Base-by-base conservation (phyloP, 2,888 invertebrate species). In the Orthosia gothica region DNA sequence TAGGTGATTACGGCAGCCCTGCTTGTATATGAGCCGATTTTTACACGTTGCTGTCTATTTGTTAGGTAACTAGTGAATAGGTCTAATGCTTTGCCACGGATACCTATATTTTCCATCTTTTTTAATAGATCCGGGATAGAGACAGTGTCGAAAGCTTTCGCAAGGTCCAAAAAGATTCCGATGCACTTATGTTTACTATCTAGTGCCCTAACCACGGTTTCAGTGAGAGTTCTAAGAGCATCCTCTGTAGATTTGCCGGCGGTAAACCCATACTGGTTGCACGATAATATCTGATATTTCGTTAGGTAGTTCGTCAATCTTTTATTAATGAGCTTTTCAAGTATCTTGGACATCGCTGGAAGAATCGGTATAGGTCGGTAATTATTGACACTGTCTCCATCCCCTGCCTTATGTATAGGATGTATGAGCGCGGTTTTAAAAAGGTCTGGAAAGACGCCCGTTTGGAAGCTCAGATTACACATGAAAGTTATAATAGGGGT, bases 361-460 rank as follows among this genome's bases (percentile, higher is more conserved):
- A 26, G 26, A 3, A 26, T 4, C 26, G 26, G 4, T 55, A 20
- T 16, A 26, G 57, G 26, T 26, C 57, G 23, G 57, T 57, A 57
- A 9, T 57, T 57, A 15, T 57, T 26, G 26, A 57, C 57, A 57
- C 57, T 57, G 57, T 57, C 57, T 57, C 57, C 16, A 57, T 57
- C 18, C 1, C 57, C 57, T 7, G 57, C 5, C 57, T 57, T 57
- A 57, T 18, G 18, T 26, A 57, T 26, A 57, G 57, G 57, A 57
- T 57, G 26, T 23, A 57, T 57, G 26, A 57, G 57, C 12, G 57
- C 57, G 15, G 57, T 57, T 57, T 57, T 57, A 26, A 57, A 57
- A 57, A 15, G 26, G 5, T 57, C n/a, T n/a, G n/a, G n/a, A n/a
- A n/a, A n/a, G n/a, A n/a, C n/a, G n/a, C n/a, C n/a, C n/a, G n/a